Evolutionary conservation across 2,888 invertebrate genomes (phyloP).

Genomic region (Himalopsyche kuldschensis): DNA sequence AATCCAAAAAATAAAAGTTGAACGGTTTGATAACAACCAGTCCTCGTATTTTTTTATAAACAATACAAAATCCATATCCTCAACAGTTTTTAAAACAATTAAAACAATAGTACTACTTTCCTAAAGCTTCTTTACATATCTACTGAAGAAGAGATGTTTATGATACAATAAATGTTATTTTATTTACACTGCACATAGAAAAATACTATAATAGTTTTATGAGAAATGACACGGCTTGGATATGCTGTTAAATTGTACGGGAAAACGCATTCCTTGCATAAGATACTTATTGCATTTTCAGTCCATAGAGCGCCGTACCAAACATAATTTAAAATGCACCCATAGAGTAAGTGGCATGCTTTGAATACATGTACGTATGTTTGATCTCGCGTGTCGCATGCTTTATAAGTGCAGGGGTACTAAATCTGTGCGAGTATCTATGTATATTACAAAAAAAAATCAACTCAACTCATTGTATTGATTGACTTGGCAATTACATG

Average conservation of each 20-base stretch:
- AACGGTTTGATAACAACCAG: too few relatives aligned
- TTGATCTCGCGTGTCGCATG: not conserved
- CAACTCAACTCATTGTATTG: too few relatives aligned
- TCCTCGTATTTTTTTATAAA: too few relatives aligned
- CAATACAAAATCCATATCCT: too few relatives aligned
- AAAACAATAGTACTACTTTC: too few relatives aligned
- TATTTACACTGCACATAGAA: not conserved
- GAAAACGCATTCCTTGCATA: constrained; percentile 15
- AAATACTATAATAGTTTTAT: not conserved
- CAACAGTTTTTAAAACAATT: too few relatives aligned
- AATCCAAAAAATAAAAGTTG: too few relatives aligned
- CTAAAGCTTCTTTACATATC: too few relatives aligned
- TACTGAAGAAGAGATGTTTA: too few relatives aligned
- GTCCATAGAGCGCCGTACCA: constrained; percentile 5
- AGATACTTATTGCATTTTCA: constrained; percentile 29
- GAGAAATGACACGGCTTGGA: constrained; percentile 7
- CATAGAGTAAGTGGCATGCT: not conserved
- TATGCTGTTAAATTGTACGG: constrained; percentile 13
- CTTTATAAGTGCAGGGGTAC: not conserved
- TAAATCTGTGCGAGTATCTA: not conserved
- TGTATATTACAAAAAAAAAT: too few relatives aligned
- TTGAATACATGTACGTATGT: not conserved
- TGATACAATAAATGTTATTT: not conserved
- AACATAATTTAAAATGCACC: constrained; percentile 26
- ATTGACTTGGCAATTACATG: too few relatives aligned